These are phyloP conservation scores for Drosophila putrida DNA, from an alignment of 2,888 invertebrate species.

Conservation along the genomic window DNA sequence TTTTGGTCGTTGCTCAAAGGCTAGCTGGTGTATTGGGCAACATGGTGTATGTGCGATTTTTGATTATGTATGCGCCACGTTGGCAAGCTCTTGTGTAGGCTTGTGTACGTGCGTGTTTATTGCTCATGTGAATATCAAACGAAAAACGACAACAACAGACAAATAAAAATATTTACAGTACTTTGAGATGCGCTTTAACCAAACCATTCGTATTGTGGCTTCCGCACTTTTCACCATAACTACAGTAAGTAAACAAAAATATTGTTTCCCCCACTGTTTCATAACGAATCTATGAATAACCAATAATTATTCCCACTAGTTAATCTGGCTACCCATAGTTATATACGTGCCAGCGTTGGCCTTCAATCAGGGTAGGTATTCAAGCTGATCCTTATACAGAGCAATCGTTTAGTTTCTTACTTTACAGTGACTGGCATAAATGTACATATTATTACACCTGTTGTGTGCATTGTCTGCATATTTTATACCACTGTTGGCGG, in stretches of 20 bases:
- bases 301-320: constrained; percentile 43
- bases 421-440: constrained; percentile 88
- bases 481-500: constrained; percentile 96
- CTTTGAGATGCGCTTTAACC: constrained; percentile 90
- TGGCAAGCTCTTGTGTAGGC: constrained; percentile 21
- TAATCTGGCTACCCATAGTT: constrained; percentile 84
- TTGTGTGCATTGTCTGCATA: constrained; percentile 92
- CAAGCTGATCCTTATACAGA: background rate
- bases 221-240: constrained; percentile 89
- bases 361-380: constrained; percentile 90
- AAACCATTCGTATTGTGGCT: constrained; percentile 89
- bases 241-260: constrained; percentile 87
- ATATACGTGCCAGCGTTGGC: constrained; percentile 92
- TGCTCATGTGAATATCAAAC: constrained; percentile 50
- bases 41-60: constrained; percentile 68
- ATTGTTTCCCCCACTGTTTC: background rate
- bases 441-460: constrained; percentile 92
- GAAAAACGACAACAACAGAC: constrained; percentile 25
- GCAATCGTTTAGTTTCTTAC: constrained; percentile 18
- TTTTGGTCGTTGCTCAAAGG: constrained; percentile 14
- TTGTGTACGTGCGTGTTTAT: constrained; percentile 26
- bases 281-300: constrained; percentile 8
- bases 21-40: constrained; percentile 5
- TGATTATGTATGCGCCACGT: constrained; percentile 57
- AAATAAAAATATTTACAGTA: constrained; percentile 87